Base-by-base conservation (phyloP, 1,140 invertebrate species). In the Pinna nobilis region DNA sequence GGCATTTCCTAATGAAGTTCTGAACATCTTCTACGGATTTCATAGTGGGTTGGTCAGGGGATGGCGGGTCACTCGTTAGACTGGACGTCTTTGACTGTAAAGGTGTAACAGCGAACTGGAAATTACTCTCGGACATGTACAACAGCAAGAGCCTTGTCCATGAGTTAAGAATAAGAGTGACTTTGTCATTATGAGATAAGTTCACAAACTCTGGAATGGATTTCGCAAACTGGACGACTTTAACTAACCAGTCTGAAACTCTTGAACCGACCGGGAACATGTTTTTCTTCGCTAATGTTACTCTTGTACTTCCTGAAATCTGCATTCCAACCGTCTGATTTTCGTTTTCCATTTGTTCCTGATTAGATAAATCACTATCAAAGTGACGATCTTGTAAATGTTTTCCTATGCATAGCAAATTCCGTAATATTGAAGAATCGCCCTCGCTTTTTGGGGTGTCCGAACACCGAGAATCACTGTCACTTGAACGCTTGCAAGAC, bases 271-370 rank as follows among this genome's bases (percentile, higher is more conserved):
- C 86, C 2, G 87, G 87, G 18, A 84, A 79, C 73, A 88, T 73
- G 76, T 87, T 88, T 76, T 88, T 88, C 80, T 88, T 88, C 49
- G 87, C 87, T 28, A 88, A 78, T 30, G 82, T 84, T 5, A 87
- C 86, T 15, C 76, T 66, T 13, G 84, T 83, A 47, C 67, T 82
- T 7, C 83, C 81, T 15, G 70, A 77, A 7, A 80, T 57, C 13
- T 68, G 71, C 25, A 71, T 67, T 37, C 20, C 50, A 59, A 9
- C n/a, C 53, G 30, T 74, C 68, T 25, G 57, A 57, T 49, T 63
- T 61, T 78, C 70, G 23, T 60, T 60, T n/a, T 76, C 72, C 6
- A 60, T 49, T 4, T 39, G 50, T n/a, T 63, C 57, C 37, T 25
- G 41, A 30, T 39, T 33, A 1, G 32, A 15, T 32, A 39, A 25